Evolutionary conservation across 1,140 invertebrate genomes (phyloP).

Genomic region (Camponotus vicinus): DNA sequence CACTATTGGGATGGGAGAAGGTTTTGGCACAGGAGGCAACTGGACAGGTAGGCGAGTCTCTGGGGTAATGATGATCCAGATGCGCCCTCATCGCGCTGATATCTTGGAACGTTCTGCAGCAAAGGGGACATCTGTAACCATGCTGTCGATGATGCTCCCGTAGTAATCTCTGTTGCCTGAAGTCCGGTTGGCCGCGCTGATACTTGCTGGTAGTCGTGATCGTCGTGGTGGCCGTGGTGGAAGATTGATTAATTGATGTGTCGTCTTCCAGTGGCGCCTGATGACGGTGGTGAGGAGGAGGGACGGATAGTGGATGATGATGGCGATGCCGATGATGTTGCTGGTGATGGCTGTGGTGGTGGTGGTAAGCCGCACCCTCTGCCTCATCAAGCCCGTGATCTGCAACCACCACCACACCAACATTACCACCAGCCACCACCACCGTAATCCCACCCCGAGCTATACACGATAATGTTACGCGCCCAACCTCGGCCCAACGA

Average conservation of each 20-base stretch:
- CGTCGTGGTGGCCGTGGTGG: constrained; percentile 61
- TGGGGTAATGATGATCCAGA: constrained; percentile 92
- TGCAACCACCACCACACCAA: constrained; percentile 86
- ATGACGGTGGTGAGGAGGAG: constrained; percentile 81
- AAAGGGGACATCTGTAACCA: constrained; percentile 89
- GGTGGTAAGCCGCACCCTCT: constrained; percentile 84
- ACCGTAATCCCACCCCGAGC: constrained; percentile 71
- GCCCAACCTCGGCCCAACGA: constrained; percentile 51
- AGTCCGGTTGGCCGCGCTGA: constrained; percentile 76
- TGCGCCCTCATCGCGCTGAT: constrained; percentile 90
- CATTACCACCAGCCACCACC: constrained; percentile 85
- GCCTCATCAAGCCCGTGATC: constrained; percentile 84
- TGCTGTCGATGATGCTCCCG: constrained; percentile 79
- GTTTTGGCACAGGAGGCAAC: constrained; percentile 90
- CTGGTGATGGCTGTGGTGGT: constrained; percentile 84
- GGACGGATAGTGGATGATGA: constrained; percentile 77
- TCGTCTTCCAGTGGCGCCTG: constrained; percentile 72
- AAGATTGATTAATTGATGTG: constrained; percentile 60
- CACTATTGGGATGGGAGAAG: constrained; percentile 93
- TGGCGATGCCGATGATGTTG: constrained; percentile 86
- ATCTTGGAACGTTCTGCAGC: constrained; percentile 88
- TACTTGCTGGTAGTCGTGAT: constrained; percentile 74
- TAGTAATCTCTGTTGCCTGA: constrained; percentile 81
- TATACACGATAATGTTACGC: constrained; percentile 54
- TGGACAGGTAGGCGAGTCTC: constrained; percentile 92